Evolutionary conservation across 1,140 invertebrate species (phyloP).

Genomic region (Tetramorium parvispinum): DNA sequence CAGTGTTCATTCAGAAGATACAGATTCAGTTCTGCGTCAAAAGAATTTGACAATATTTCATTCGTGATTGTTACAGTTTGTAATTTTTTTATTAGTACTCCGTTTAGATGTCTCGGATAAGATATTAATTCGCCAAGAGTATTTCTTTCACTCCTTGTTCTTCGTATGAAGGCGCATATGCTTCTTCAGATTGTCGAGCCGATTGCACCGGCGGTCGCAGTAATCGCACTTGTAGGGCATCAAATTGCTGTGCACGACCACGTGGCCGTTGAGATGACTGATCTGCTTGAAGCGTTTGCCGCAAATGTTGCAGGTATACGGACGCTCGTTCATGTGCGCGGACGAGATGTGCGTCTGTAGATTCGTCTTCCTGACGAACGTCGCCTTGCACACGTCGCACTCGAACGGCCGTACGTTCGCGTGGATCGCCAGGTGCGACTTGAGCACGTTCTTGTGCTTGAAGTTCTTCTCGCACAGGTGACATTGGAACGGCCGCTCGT

Average conservation of each 20-base stretch:
- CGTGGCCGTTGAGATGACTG: conserved; percentile 80
- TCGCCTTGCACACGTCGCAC: conserved; percentile 80
- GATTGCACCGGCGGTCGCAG: conserved; percentile 79
- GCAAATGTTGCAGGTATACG: conserved; percentile 84
- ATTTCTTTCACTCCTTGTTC: conserved; percentile 66
- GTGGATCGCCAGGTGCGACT: conserved; percentile 79
- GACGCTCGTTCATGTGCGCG: conserved; percentile 85
- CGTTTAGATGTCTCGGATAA: not conserved
- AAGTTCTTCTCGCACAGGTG: conserved; percentile 86
- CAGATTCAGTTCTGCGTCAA: not conserved
- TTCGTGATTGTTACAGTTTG: not conserved
- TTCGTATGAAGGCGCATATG: conserved; percentile 80
- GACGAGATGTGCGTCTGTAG: conserved; percentile 80
- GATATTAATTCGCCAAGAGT: not conserved
- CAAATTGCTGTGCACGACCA: conserved; percentile 80
- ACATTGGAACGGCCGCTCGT: conserved; percentile 90
- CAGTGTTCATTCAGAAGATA: not conserved
- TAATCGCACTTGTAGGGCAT: conserved; percentile 80
- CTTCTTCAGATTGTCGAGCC: conserved; percentile 80
- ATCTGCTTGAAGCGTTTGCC: conserved; percentile 84
- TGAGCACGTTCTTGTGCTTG: conserved; percentile 81
- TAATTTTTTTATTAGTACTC: not conserved
- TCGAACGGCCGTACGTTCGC: conserved; percentile 80
- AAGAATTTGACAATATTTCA: not conserved
- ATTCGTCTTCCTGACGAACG: conserved; percentile 80